Conservation (phyloP, 1,140 invertebrate species). For the Heliconius melpomene region DNA sequence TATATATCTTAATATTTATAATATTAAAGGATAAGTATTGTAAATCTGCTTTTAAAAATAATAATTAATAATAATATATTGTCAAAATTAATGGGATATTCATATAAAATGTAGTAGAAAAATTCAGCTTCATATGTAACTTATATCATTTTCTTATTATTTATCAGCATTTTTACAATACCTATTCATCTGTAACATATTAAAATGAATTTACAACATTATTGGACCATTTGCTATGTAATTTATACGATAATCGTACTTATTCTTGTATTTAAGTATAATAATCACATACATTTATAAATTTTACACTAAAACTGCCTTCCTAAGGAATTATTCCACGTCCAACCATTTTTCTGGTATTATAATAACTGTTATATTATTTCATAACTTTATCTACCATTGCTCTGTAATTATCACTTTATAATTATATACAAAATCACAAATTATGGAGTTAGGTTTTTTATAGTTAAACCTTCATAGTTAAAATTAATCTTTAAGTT, state of each 20-base stretch:
- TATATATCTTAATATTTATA: constrained; percentile 15
- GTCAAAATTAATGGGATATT: not conserved
- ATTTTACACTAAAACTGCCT: constrained; percentile 15
- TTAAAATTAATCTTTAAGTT: too few relatives aligned
- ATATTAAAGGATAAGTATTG: not conserved
- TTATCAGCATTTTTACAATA: constrained; percentile 1
- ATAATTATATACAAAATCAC: not conserved
- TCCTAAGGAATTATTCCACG: constrained; percentile 3
- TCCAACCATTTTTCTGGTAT: constrained; percentile 5
- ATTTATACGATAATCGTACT: constrained; percentile 24
- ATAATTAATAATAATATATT: not conserved
- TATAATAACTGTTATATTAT: constrained; percentile 7
- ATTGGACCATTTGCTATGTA: constrained; percentile 41
- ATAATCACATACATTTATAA: constrained; percentile 4
- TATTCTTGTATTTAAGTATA: constrained; percentile 1
- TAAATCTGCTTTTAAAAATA: not conserved
- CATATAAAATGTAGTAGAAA: not conserved
- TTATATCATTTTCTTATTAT: not conserved
- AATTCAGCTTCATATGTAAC: not conserved
- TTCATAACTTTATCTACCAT: constrained; percentile 12
- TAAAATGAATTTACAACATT: constrained; percentile 35
- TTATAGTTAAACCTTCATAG: too few relatives aligned
- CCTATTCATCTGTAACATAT: not conserved
- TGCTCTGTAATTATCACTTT: not conserved
- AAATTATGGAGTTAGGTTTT: too few relatives aligned